phyloP scores from a whole-genome alignment of 2,888 invertebrate species.

The Lottia scabra region DNA sequence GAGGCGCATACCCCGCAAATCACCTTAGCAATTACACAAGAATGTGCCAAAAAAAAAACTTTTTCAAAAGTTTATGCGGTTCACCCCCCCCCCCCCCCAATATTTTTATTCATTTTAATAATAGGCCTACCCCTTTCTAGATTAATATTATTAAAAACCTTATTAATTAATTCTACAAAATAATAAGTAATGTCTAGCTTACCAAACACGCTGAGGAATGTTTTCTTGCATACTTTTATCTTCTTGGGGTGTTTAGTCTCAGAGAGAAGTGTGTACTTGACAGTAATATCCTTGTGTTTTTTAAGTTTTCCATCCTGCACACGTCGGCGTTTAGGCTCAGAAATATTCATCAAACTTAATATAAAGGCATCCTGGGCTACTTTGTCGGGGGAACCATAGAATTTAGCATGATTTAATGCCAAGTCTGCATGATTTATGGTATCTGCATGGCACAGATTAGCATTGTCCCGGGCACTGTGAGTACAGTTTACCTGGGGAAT shows the following conservation, averaged over 20 bases:
- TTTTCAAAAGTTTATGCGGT: too few species aligned
- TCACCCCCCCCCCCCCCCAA: too few species aligned
- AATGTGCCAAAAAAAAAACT: too few species aligned
- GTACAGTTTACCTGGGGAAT: neutral
- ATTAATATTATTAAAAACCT: too few species aligned
- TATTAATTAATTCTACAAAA: too few species aligned
- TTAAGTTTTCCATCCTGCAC: neutral
- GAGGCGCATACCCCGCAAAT: too few species aligned
- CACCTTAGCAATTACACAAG: too few species aligned
- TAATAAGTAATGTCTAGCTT: too few species aligned
- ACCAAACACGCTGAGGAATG: neutral
- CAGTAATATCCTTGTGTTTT: neutral
- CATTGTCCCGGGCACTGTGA: neutral
- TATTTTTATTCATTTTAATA: too few species aligned
- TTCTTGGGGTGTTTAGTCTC: neutral
- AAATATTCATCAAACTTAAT: neutral
- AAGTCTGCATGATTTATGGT: neutral
- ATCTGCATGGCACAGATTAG: neutral
- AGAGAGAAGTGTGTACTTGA: neutral
- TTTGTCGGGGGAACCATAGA: neutral
- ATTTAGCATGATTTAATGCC: neutral
- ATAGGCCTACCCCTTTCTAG: too few species aligned
- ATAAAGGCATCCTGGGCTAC: neutral
- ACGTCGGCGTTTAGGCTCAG: neutral
- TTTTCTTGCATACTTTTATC: neutral